These are phyloP conservation scores for Oreohelix idahoensis DNA, from an alignment of 1,140 invertebrate genomes.

Conservation along the genomic window DNA sequence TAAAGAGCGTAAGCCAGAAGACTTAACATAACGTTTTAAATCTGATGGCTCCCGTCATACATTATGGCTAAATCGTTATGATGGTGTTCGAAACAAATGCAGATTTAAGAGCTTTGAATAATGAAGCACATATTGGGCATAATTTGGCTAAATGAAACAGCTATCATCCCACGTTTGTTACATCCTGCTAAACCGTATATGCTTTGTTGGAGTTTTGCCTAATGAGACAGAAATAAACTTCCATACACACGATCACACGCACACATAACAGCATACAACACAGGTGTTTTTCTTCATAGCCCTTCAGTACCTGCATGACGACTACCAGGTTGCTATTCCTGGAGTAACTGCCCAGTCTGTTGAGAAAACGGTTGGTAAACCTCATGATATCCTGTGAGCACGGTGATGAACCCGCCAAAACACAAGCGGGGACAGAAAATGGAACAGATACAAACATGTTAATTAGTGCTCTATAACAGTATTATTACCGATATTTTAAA, in stretches of 20 bases:
- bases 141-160: no score
- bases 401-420: background rate
- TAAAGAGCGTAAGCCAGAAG: no score
- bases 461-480: background rate
- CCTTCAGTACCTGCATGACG: conserved; percentile 42
- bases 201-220: no score
- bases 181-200: no score
- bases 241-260: background rate
- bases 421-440: background rate
- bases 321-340: conserved; percentile 33
- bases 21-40: no score
- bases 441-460: conserved; percentile 15
- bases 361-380: conserved; percentile 41
- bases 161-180: no score
- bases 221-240: background rate
- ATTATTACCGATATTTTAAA: no score
- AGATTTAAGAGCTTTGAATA: no score
- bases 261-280: background rate
- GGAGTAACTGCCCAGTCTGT: conserved; percentile 37
- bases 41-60: no score
- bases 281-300: background rate
- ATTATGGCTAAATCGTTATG: no score
- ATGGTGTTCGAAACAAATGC: no score
- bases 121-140: no score
- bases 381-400: conserved; percentile 39